Evolutionary conservation across 2,113 vertebrate genomes (phyloP), one percentile per base, ranked within the genome.

Genomic region (Drymodes brunneopygia): DNA sequence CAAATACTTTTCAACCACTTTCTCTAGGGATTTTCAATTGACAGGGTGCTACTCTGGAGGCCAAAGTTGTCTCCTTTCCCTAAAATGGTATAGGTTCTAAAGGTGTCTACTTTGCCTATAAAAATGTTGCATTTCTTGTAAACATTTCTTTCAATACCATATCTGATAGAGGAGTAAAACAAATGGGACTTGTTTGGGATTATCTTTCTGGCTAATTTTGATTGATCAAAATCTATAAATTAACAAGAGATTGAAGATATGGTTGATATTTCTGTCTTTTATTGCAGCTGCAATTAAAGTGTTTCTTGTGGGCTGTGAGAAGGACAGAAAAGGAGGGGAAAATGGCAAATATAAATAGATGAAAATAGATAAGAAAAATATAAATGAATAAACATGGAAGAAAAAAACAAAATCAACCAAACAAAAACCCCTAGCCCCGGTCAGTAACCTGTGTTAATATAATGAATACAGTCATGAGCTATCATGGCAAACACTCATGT

Each of bases 171-270:
- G 17, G 9, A 35, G 3, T 4, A 54, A 9, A 62, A 85, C 35
- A 9, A 60, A 31, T n/a, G 14, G 4, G 17, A 70, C 24, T 75
- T 42, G 2, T 25, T 57, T 61, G 9, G 2, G 4, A 0, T 6
- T 53, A n/a, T 19, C 36, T 40, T 75, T 50, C 15, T 60, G 7
- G 4, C 11, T 85, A 61, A 35, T 85, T 95, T 82, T 80, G 28
- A 10, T 5, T 79, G 10, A 21, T 45, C 23, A 74, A 79, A 89
- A 70, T 35, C 25, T 75, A 10, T 19, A 64, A 19, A 44, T 60
- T 33, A 36, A 13, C 29, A 56, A 45, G 38, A 83, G n/a, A 56
- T 11, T 60, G 22, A 35, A 69, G 44, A 35, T 56, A 15, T 22
- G 14, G 7, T 81, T 84, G 16, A 50, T 40, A 61, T 2, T 47